phyloP scores from a whole-genome alignment of 2,113 vertebrate genomes.

The Notothenia rossii region DNA sequence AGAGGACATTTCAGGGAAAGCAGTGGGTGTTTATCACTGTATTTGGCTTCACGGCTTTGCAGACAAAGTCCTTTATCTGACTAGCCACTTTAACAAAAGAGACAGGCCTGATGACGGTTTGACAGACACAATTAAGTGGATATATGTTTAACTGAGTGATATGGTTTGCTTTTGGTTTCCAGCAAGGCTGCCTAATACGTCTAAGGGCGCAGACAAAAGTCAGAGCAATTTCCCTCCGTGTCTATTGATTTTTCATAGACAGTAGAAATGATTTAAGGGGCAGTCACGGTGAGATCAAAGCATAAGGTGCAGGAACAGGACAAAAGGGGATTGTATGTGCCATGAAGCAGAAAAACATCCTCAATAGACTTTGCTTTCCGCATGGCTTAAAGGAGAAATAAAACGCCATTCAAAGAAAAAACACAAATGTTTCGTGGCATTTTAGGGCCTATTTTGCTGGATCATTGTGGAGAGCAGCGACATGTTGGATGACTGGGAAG shows the following conservation, averaged over 20 bases:
- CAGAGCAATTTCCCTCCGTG: conserved; percentile 23
- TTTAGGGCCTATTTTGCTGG: neutral
- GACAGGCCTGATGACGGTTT: neutral
- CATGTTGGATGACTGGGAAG: neutral
- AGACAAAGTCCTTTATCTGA: neutral
- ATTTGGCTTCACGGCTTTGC: neutral
- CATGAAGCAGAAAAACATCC: conserved; percentile 47
- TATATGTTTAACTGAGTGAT: conserved; percentile 19
- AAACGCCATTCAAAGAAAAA: neutral
- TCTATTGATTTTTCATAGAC: conserved; percentile 69
- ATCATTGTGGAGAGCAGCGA: neutral
- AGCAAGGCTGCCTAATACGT: neutral
- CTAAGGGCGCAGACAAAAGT: conserved; percentile 17
- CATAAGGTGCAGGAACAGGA: conserved; percentile 34
- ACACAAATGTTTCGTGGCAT: neutral
- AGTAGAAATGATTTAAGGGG: conserved; percentile 44
- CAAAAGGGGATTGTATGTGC: conserved; percentile 29
- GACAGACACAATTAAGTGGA: conserved; percentile 26
- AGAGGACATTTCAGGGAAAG: neutral
- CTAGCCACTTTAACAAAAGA: conserved; percentile 9
- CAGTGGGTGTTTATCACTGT: neutral
- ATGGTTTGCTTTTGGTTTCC: conserved; percentile 11
- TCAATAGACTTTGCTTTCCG: conserved; percentile 12
- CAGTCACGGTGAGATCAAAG: conserved; percentile 49
- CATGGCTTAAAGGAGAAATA: conserved; percentile 27